Evolutionary conservation across 2,888 invertebrate genomes (phyloP), one percentile per base, ranked within the genome.

Genomic region (Ctena decussata): DNA sequence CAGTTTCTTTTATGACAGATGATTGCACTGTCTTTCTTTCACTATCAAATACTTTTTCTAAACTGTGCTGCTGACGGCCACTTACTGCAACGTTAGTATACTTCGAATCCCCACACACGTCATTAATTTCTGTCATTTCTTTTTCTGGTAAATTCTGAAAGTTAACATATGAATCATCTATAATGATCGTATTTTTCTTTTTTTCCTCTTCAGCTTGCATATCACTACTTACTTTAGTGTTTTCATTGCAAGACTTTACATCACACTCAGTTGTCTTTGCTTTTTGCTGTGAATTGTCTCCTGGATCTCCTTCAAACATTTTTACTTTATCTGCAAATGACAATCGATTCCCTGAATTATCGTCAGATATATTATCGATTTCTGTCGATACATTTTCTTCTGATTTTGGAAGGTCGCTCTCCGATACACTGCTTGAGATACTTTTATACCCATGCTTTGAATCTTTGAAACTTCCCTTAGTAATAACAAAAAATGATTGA

Each of bases 361-460:
- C 49, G 15, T 41, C 41, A 41, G 41, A 6, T 15, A 11, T 41
- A 41, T 15, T 41, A 15, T n/a, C n/a, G 3, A 21, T 49, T 12
- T 49, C 49, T 11, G 8, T 41, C 15, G 41, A 41, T 11, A 76
- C 39, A n/a, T 53, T 78, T 37, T 24, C 11, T 32, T 12, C 27
- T 15, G 49, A 15, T 0, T 44, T 39, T 18, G 24, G 30, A 32
- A 79, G 24, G 2, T 74, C 80, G 24, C 53, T 69, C 30, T 69
- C 74, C 11, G 69, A 60, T 27, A 75, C 35, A 12, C 37, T 39
- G 46, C 80, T 80, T 11, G 74, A 65, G 2, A 80, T 65, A 49
- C 80, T 80, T 21, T 32, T 49, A 69, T 80, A 80, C 35, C 75
- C 80, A 21, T 44, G 27, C 27, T 24, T 21, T 60, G 76, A 76